phyloP scores from a whole-genome alignment of 1,140 invertebrate genomes.

The Procambarus clarkii region DNA sequence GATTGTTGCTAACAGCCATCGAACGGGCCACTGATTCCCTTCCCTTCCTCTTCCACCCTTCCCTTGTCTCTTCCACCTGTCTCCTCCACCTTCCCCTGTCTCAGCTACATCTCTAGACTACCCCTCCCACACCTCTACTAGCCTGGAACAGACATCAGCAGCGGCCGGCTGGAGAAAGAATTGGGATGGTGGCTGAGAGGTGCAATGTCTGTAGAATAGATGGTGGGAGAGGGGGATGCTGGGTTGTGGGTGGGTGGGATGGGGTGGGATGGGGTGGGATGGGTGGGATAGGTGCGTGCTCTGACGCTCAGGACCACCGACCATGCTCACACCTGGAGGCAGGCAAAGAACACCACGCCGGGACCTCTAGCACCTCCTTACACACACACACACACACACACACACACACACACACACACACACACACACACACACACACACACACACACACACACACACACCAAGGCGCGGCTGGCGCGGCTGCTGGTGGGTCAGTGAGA shows the following conservation, averaged over 20 bases:
- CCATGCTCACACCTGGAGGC: constrained; percentile 32
- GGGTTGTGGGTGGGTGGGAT: neutral
- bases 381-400: neutral
- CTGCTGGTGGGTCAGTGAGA: no score
- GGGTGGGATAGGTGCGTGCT: neutral
- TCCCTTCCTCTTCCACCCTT: neutral
- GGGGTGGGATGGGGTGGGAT: neutral
- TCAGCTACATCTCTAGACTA: no score
- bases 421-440: neutral
- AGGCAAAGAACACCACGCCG: neutral
- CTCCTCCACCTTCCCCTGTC: no score
- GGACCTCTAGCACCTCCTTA: neutral
- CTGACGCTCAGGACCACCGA: neutral
- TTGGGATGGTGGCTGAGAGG: no score
- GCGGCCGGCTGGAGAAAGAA: neutral
- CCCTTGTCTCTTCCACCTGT: no score
- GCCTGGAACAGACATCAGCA: no score
- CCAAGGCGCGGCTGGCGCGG: no score
- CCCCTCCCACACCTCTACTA: no score
- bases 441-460: neutral
- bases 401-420: neutral
- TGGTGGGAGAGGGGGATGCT: neutral
- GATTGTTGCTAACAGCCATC: neutral
- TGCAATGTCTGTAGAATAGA: no score
- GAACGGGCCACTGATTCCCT: neutral